Conservation (phyloP, 2,888 invertebrate genomes). For the Agriopis marginaria region DNA sequence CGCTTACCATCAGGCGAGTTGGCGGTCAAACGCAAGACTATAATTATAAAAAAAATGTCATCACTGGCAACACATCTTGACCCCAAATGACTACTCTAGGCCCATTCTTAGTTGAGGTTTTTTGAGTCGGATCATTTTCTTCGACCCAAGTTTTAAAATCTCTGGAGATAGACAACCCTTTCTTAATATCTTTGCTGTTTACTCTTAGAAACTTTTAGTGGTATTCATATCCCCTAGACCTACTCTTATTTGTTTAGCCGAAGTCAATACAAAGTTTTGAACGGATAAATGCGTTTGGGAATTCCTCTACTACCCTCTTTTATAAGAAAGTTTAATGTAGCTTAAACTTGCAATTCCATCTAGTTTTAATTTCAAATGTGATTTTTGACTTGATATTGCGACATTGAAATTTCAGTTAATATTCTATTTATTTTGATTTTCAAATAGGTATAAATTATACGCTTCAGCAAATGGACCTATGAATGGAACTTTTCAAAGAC, state of each 20-base stretch:
- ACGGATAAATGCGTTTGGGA: constrained; percentile 12
- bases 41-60: no score
- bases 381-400: neutral
- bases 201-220: constrained; percentile 4
- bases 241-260: constrained; percentile 14
- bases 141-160: neutral
- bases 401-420: neutral
- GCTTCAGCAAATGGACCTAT: neutral
- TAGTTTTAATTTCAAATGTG: neutral
- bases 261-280: constrained; percentile 17
- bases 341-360: neutral
- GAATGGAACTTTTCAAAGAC: constrained; percentile 7
- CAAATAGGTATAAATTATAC: neutral
- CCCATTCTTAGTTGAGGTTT: neutral
- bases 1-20: no score
- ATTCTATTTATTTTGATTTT: constrained; percentile 10
- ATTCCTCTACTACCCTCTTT: constrained; percentile 3
- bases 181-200: neutral
- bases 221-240: constrained; percentile 13
- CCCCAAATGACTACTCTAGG: no score
- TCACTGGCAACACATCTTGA: no score
- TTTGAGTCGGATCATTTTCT: neutral
- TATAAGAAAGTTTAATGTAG: neutral
- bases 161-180: neutral
- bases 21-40: no score